These are phyloP conservation scores for Nothura maculosa DNA, from an alignment of 2,797 vertebrate genomes.

Conservation along the genomic window DNA sequence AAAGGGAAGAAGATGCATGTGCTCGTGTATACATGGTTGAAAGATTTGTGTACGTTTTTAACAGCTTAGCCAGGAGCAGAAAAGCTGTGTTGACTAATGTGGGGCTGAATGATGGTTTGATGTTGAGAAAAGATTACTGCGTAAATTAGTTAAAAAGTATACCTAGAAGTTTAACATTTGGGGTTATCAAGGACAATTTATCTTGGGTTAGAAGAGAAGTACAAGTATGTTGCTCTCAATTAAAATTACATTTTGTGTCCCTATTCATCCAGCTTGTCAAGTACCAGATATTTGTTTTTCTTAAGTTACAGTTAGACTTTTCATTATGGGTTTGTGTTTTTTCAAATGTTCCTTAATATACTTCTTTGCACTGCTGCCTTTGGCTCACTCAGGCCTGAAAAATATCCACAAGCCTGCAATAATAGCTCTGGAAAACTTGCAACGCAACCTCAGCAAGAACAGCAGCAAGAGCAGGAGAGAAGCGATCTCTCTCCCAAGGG, in stretches of 20 bases:
- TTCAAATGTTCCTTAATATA: not conserved
- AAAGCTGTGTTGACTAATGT: not conserved
- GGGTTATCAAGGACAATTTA: rapidly evolving
- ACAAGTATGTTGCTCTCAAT: not conserved
- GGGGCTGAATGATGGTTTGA: not conserved
- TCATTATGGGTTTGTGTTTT: not conserved
- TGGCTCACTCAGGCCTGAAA: conserved; percentile 61
- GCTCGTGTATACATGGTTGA: not conserved
- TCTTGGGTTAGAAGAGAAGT: not conserved
- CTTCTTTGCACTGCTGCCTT: conserved; percentile 62
- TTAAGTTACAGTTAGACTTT: not conserved
- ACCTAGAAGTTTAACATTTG: not conserved
- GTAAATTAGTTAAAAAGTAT: not conserved
- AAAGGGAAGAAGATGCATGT: not conserved
- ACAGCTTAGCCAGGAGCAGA: not conserved
- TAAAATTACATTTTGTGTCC: not conserved
- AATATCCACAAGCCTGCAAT: conserved; percentile 34
- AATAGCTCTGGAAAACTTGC: conserved; percentile 50
- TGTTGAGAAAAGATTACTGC: not conserved
- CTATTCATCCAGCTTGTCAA: not conserved
- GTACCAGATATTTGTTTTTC: not conserved
- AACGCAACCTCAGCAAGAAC: not conserved
- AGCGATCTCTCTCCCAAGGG: conserved; percentile 7
- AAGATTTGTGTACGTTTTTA: not conserved
- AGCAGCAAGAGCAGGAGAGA: conserved; percentile 26